phyloP scores from a whole-genome alignment of 2,888 invertebrate genomes.

The Xanthorhoe spadicearia region DNA sequence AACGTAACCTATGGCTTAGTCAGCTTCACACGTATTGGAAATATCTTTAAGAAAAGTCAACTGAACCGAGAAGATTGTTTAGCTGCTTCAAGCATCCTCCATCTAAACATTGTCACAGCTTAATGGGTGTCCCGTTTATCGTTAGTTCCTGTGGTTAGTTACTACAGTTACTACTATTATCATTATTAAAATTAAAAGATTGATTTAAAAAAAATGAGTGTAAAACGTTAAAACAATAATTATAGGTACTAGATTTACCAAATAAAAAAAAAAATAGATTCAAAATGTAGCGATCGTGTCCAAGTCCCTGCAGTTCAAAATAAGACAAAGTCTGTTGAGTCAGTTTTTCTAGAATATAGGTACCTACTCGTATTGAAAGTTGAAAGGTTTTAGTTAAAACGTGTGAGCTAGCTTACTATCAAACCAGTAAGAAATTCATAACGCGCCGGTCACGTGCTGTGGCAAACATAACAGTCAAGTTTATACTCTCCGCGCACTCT shows the following conservation, averaged over 20 bases:
- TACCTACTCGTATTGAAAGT: too few relatives aligned
- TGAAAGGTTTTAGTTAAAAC: too few relatives aligned
- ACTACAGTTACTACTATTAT: too few relatives aligned
- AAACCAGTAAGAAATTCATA: slow-evolving; percentile 53
- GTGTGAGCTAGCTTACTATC: neutral
- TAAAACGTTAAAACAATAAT: too few relatives aligned
- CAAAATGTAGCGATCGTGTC: too few relatives aligned
- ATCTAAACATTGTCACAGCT: neutral
- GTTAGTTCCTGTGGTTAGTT: neutral
- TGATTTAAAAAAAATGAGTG: too few relatives aligned
- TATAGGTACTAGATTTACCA: too few relatives aligned
- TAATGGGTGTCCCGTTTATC: neutral
- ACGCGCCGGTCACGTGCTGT: slow-evolving; percentile 59
- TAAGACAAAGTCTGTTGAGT: neutral
- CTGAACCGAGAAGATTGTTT: neutral
- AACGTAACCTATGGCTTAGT: neutral
- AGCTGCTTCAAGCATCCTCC: neutral
- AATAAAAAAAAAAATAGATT: too few relatives aligned
- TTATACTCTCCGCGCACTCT: slow-evolving; percentile 63
- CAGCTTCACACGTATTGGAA: neutral
- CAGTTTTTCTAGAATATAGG: too few relatives aligned
- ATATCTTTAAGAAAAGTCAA: neutral
- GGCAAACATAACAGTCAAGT: slow-evolving; percentile 65
- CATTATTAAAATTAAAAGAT: too few relatives aligned
- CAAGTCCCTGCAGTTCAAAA: neutral